These are phyloP conservation scores for Teinopalpus imperialis DNA, from an alignment of 2,888 invertebrate species.

Conservation along the genomic window DNA sequence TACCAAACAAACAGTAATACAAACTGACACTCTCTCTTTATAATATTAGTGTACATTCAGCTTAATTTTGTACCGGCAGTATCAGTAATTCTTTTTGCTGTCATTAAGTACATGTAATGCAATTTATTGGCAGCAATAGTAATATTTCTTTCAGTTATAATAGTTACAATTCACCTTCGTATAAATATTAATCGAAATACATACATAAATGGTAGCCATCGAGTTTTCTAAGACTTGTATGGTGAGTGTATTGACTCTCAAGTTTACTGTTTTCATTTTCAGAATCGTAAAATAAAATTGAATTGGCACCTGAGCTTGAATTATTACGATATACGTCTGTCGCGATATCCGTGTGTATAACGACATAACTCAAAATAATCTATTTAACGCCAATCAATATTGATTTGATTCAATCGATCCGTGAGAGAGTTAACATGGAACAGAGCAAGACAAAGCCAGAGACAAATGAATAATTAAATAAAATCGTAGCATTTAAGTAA, in stretches of 20 bases:
- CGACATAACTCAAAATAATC: constrained; percentile 36
- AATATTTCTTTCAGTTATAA: too few species aligned
- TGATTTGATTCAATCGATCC: constrained; percentile 34
- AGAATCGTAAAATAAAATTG: constrained; percentile 20
- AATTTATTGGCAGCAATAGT: too few species aligned
- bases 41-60: too few species aligned
- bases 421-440: constrained; percentile 19
- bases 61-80: too few species aligned
- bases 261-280: constrained; percentile 15
- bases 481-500: too few species aligned
- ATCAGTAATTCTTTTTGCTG: too few species aligned
- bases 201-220: constrained; percentile 15
- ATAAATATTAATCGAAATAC: constrained; percentile 1
- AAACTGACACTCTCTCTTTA: too few species aligned
- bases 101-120: too few species aligned
- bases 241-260: background rate
- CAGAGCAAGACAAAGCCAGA: constrained; percentile 13
- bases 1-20: too few species aligned
- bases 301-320: constrained; percentile 14
- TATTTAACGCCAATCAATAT: constrained; percentile 38
- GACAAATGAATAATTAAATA: background rate
- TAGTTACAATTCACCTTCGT: background rate
- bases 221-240: background rate
- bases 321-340: constrained; percentile 17
- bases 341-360: background rate